Percentiles rank a stretch among this genome's conserved stretches.
These are phyloP conservation scores for Diplazon laetatorius DNA, from an alignment of 2,888 invertebrate genomes.

Conservation along the genomic window DNA sequence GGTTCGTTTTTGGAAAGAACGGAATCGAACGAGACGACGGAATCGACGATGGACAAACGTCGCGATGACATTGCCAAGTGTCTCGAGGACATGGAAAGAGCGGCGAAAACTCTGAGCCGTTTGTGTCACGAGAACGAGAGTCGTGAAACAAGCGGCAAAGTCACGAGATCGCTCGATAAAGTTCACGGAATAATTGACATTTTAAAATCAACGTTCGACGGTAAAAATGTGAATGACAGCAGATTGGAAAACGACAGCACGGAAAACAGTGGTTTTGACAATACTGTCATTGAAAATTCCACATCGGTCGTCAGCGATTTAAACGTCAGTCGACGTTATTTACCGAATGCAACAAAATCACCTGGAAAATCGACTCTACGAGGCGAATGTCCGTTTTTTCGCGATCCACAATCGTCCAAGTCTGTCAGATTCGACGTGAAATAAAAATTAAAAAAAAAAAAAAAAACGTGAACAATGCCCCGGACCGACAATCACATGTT, in stretches of 20 bases:
- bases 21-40: conserved; percentile 66
- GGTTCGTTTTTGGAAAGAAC: conserved; percentile 73
- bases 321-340: conserved; percentile 58
- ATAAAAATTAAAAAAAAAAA: conserved; percentile 39
- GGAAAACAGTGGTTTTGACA: conserved; percentile 61
- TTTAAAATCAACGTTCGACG: conserved; percentile 70
- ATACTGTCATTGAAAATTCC: conserved; percentile 71
- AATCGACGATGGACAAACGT: conserved; percentile 67
- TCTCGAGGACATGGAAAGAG: conserved; percentile 77
- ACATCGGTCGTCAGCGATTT: conserved; percentile 45
- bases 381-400: conserved; percentile 65
- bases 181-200: conserved; percentile 71
- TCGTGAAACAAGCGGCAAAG: conserved; percentile 69
- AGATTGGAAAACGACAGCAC: conserved; percentile 57
- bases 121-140: conserved; percentile 74
- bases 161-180: conserved; percentile 73
- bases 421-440: conserved; percentile 76
- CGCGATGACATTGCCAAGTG: conserved; percentile 76
- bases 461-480: too few relatives aligned
- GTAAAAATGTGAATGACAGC: conserved; percentile 47
- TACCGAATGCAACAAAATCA: conserved; percentile 54
- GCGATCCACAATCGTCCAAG: conserved; percentile 70
- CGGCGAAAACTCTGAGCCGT: conserved; percentile 75
- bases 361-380: conserved; percentile 70
- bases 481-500: too few relatives aligned